phyloP scores from a whole-genome alignment of 2,888 invertebrate genomes.

The Cyclophora punctaria region DNA sequence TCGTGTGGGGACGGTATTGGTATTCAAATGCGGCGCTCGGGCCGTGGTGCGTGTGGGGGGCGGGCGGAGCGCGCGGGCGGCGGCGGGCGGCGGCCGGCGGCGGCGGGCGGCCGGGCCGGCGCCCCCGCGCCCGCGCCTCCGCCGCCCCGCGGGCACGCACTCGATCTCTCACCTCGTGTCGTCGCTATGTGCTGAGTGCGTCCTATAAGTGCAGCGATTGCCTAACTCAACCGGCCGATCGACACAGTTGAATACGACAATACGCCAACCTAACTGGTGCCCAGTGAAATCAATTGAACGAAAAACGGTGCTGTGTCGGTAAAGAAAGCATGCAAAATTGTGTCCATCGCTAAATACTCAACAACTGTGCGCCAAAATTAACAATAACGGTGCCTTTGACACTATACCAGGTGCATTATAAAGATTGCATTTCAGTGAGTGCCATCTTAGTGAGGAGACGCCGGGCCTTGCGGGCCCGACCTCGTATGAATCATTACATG shows the following conservation, averaged over 20 bases:
- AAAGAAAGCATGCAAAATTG: constrained; percentile 75
- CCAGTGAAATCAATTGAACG: constrained; percentile 69
- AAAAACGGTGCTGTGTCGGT: constrained; percentile 71
- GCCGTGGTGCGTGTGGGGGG: constrained; percentile 59
- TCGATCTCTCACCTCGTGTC: constrained; percentile 74
- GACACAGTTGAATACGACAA: constrained; percentile 38
- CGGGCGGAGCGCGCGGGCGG: constrained; percentile 25
- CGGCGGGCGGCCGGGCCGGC: no score
- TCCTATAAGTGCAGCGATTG: constrained; percentile 62
- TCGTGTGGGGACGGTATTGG: constrained; percentile 78
- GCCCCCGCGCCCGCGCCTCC: not conserved
- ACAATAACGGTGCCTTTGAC: constrained; percentile 74
- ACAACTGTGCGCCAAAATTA: constrained; percentile 75
- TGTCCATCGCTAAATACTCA: constrained; percentile 75
- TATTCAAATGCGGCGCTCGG: constrained; percentile 82
- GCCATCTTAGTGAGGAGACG: constrained; percentile 60
- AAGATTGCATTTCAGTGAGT: constrained; percentile 76
- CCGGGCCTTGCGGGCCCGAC: constrained; percentile 43
- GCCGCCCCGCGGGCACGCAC: constrained; percentile 46
- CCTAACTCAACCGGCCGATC: constrained; percentile 36
- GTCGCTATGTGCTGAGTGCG: constrained; percentile 72
- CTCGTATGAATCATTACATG: constrained; percentile 78
- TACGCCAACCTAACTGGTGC: constrained; percentile 67
- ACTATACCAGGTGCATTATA: constrained; percentile 71
- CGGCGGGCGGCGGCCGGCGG: constrained; percentile 6